phyloP scores from a whole-genome alignment of 2,888 invertebrate genomes.

The Drosophila incognita region DNA sequence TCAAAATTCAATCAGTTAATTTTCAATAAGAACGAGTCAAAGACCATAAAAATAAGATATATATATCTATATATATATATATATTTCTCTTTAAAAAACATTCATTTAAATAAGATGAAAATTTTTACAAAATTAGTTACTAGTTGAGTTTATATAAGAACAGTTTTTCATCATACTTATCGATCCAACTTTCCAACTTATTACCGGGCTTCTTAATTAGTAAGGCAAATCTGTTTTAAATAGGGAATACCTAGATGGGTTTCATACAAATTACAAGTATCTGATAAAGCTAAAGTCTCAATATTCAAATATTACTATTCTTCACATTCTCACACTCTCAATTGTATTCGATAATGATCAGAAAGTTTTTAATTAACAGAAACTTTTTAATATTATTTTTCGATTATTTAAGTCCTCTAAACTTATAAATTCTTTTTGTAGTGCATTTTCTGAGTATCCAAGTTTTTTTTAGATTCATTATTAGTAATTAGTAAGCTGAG shows the following conservation, averaged over 20 bases:
- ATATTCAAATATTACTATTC: not conserved
- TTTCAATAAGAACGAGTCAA: not conserved
- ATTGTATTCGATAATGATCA: not conserved
- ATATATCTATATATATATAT: no score
- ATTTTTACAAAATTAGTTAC: accelerated
- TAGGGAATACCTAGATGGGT: not conserved
- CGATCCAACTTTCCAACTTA: not conserved
- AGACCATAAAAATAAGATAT: not conserved
- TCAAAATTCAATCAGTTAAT: not conserved
- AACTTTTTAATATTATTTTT: not conserved
- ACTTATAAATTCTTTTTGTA: not conserved
- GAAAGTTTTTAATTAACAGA: not conserved
- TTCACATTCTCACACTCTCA: not conserved
- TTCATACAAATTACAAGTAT: not conserved
- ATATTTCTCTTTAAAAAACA: not conserved
- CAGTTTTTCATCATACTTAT: not conserved
- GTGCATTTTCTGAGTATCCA: not conserved
- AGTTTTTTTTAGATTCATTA: no score
- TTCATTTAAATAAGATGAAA: not conserved
- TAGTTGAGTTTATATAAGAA: not conserved
- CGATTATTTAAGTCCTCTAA: not conserved
- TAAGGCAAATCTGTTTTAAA: not conserved
- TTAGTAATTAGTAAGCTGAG: not conserved
- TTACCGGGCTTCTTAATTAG: not conserved
- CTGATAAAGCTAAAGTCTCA: not conserved